Percentiles rank a stretch among this genome's conserved stretches.
Conservation (phyloP, 2,113 vertebrate species). For the Anhinga rufa region DNA sequence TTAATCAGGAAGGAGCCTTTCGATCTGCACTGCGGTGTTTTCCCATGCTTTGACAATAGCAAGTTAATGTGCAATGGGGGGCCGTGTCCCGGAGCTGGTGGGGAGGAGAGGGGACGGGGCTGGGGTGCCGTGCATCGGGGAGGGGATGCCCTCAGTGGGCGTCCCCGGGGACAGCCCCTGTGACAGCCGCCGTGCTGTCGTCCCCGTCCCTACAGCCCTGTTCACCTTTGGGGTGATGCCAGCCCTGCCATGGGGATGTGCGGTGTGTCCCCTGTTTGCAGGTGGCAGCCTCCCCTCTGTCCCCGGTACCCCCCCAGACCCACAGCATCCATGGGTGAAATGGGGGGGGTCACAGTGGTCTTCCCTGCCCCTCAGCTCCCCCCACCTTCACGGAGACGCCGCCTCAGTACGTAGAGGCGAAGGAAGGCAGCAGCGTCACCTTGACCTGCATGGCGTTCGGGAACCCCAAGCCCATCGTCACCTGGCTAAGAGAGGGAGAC, state of each 20-base stretch:
- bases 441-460: constrained; percentile 94
- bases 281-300: background rate
- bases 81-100: background rate
- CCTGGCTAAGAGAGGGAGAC: constrained; percentile 92
- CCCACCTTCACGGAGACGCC: constrained; percentile 95
- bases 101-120: background rate
- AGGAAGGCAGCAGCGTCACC: constrained; percentile 90
- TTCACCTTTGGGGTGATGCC: background rate
- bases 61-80: background rate
- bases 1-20: constrained; percentile 45
- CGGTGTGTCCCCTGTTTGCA: background rate
- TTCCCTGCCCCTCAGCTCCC: constrained; percentile 79
- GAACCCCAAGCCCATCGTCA: constrained; percentile 96
- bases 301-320: background rate
- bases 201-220: background rate
- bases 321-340: fast-evolving
- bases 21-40: constrained; percentile 59
- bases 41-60: constrained; percentile 43
- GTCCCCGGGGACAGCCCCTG: background rate
- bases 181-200: background rate
- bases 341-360: background rate
- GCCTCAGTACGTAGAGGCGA: constrained; percentile 95
- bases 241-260: fast-evolving
- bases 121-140: fast-evolving
- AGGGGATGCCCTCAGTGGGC: fast-evolving